Base-by-base conservation (phyloP, 2,888 invertebrate genomes). In the Drosophila putrida region DNA sequence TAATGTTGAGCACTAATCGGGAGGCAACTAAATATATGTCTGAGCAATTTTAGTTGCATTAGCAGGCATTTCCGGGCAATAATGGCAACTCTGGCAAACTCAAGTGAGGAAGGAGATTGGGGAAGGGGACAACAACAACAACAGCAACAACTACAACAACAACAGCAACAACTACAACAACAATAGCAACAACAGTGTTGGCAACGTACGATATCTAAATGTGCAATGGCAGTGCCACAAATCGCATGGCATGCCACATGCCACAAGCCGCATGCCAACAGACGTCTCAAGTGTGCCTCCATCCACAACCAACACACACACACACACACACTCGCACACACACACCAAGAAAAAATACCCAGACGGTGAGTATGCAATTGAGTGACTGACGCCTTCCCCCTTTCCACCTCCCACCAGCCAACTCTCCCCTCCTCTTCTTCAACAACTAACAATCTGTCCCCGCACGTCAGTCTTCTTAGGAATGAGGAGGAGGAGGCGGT, bases 361-460 rank as follows among this genome's bases (percentile, higher is more conserved):
- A 88, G 88, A 84, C 84, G 75, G 73, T 84, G 84, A 83, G 76
- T 83, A 79, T 83, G 81, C 82, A 87, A 82, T 87, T 84, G 85
- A 83, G 69, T 84, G 78, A 80, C 67, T 87, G 81, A 80, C 36
- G 8, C 13, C 25, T 15, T 47, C 6, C 13, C 25, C 3, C 54
- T 4, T 4, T 8, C 11, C 15, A 6, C 31, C 8, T 31, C 31
- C 27, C 25, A 6, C 31, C 8, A 8, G 8, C 27, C 25, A 25
- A 6, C 47, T 27, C n/a, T n/a, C n/a, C n/a, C 8, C 46, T 20
- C 20, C 15, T n/a, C 55, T 13, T 15, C 13, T 15, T 5, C 15
- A 36, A 4, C 31, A 27, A 13, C 50, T 35, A 28, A 13, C 57
- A 35, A 38, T 15, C 38, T 50, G 35, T 47, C 57, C 20, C 46